Evolutionary conservation across 2,797 vertebrate genomes (phyloP).

Genomic region (Natrix natrix): DNA sequence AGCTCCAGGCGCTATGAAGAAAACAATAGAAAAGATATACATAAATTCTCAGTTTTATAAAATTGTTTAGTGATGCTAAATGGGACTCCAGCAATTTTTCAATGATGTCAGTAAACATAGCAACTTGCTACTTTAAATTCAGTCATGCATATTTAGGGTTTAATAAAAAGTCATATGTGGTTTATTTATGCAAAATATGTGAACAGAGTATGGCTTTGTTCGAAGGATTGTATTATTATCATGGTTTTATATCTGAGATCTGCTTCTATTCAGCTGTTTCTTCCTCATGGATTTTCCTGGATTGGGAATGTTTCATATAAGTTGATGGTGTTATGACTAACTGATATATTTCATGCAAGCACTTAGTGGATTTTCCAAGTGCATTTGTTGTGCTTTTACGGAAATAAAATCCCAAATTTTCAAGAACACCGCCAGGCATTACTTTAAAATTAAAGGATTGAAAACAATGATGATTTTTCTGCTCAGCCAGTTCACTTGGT

Average conservation of each 20-base stretch:
- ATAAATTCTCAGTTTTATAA: conserved; percentile 57
- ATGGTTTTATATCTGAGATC: not conserved
- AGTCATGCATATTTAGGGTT: not conserved
- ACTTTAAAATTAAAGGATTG: not conserved
- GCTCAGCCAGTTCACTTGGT: not conserved
- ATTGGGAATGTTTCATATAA: not conserved
- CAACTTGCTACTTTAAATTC: conserved; percentile 38
- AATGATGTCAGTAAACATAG: conserved; percentile 40
- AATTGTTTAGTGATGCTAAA: conserved; percentile 35
- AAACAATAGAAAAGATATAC: conserved; percentile 50
- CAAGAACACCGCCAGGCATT: not conserved
- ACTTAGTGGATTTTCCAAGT: not conserved
- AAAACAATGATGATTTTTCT: not conserved
- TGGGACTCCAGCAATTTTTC: conserved; percentile 20
- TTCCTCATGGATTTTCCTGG: not conserved
- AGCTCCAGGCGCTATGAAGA: conserved; percentile 44
- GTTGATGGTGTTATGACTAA: not conserved
- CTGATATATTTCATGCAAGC: not conserved
- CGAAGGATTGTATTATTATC: not conserved
- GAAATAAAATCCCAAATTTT: not conserved
- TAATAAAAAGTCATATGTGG: conserved; percentile 9
- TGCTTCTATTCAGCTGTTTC: not conserved
- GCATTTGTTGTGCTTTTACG: not conserved
- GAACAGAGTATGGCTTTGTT: not conserved
- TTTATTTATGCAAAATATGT: conserved; percentile 6